phyloP scores from a whole-genome alignment of 2,113 vertebrate genomes.

The Labeo catla region DNA sequence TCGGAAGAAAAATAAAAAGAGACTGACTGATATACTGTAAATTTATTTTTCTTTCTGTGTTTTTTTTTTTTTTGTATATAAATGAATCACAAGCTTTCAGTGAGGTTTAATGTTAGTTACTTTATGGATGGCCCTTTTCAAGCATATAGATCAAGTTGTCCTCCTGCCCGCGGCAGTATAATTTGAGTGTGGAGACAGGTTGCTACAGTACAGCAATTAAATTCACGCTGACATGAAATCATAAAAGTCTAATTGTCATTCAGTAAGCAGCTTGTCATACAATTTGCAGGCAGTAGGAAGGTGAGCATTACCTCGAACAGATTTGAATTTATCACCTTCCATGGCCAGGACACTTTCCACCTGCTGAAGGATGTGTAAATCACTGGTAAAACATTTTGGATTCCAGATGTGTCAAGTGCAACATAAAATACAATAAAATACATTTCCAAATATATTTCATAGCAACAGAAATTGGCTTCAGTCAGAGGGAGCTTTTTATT shows the following conservation, averaged over 20 bases:
- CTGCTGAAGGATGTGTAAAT: constrained; percentile 44
- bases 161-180: neutral
- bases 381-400: constrained; percentile 49
- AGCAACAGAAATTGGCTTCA: constrained; percentile 13
- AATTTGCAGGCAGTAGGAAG: constrained; percentile 33
- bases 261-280: constrained; percentile 24
- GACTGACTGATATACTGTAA: too few relatives aligned
- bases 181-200: constrained; percentile 18
- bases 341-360: constrained; percentile 37
- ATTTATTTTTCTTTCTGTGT: too few relatives aligned
- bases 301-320: constrained; percentile 40
- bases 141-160: constrained; percentile 25
- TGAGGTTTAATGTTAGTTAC: neutral
- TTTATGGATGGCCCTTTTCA: constrained; percentile 8
- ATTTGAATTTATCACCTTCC: constrained; percentile 44
- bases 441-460: constrained; percentile 30
- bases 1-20: too few relatives aligned
- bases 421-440: constrained; percentile 50
- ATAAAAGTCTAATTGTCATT: constrained; percentile 50
- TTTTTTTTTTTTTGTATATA: too few relatives aligned
- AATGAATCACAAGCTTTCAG: neutral
- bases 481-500: constrained; percentile 43
- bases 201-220: constrained; percentile 50
- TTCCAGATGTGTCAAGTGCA: constrained; percentile 50
- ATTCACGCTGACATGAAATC: constrained; percentile 45